Percentiles rank a stretch among this genome's conserved stretches.
phyloP scores from a whole-genome alignment of 1,140 invertebrate species.

The Drosophila virilis region DNA sequence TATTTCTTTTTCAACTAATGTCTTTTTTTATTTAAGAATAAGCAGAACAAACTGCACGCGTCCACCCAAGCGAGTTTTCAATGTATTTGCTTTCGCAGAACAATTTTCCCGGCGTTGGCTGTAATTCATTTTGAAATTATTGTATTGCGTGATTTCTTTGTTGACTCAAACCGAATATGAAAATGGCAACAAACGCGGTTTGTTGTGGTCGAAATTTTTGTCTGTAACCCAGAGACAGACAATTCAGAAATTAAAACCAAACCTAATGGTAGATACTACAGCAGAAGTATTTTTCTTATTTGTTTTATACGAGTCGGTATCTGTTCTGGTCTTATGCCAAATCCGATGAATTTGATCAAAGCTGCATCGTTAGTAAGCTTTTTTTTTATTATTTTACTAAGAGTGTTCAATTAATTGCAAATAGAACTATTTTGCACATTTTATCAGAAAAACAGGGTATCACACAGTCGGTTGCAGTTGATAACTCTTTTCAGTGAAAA shows the following conservation, averaged over 20 bases:
- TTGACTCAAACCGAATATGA: conserved; percentile 65
- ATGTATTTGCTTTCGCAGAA: conserved; percentile 18
- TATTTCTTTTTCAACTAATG: too few species aligned
- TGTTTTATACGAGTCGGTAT: too few species aligned
- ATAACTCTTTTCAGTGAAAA: too few species aligned
- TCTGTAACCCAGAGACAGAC: not conserved
- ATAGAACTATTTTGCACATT: not conserved
- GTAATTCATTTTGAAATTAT: conserved; percentile 57
- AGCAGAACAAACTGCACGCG: not conserved
- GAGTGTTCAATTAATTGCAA: not conserved
- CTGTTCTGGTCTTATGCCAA: too few species aligned
- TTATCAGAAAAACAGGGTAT: not conserved
- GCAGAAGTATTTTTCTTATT: too few species aligned
- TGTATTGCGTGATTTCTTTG: conserved; percentile 69
- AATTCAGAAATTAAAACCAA: not conserved
- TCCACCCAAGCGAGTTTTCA: not conserved
- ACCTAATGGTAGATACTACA: not conserved
- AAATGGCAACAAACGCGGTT: conserved; percentile 55
- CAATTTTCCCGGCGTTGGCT: conserved; percentile 6
- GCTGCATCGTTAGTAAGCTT: not conserved
- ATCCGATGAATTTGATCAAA: too few species aligned
- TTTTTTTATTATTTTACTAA: not conserved
- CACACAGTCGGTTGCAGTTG: not conserved
- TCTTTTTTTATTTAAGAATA: too few species aligned
- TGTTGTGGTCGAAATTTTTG: conserved; percentile 26